Evolutionary conservation across 2,113 vertebrate genomes (phyloP).

Genomic region (Atherinomorus stipes): DNA sequence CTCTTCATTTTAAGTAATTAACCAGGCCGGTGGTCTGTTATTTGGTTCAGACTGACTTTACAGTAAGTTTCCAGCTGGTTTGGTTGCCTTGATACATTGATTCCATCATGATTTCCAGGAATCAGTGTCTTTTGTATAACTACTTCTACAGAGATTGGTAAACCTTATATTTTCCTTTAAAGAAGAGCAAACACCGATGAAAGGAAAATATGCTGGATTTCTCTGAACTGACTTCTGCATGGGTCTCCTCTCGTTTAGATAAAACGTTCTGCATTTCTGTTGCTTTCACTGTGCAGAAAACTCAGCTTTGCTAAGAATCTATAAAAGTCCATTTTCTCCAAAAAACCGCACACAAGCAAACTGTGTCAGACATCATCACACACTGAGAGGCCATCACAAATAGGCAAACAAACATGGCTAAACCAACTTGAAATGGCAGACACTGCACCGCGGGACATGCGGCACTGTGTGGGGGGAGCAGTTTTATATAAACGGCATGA

Average conservation of each 20-base stretch:
- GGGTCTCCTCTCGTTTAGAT: neutral
- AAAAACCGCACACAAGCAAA: conserved; percentile 16
- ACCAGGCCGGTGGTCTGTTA: neutral
- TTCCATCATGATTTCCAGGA: too few relatives aligned
- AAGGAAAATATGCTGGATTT: too few relatives aligned
- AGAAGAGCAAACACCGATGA: too few relatives aligned
- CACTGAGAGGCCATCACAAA: conserved; percentile 31
- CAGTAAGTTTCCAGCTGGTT: neutral
- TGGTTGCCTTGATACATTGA: neutral
- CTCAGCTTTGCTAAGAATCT: conserved; percentile 32
- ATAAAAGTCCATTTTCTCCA: conserved; percentile 37
- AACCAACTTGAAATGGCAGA: conserved; percentile 40
- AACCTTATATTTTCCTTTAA: too few relatives aligned
- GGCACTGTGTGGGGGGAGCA: conserved; percentile 39
- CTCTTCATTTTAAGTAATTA: neutral
- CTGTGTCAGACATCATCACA: conserved; percentile 37
- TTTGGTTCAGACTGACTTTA: neutral
- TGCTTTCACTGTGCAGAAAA: conserved; percentile 1
- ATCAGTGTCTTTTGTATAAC: too few relatives aligned
- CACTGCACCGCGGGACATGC: conserved; percentile 41
- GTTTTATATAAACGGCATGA: conserved; percentile 31
- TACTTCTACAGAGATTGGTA: too few relatives aligned
- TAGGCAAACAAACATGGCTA: conserved; percentile 52
- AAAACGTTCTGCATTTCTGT: neutral
- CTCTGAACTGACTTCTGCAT: too few relatives aligned